A percentile compares a stretch with the other conserved stretches of the same genome.
Evolutionary conservation across 2,797 vertebrate species (phyloP).

Genomic region (Adrianichthys oophorus): DNA sequence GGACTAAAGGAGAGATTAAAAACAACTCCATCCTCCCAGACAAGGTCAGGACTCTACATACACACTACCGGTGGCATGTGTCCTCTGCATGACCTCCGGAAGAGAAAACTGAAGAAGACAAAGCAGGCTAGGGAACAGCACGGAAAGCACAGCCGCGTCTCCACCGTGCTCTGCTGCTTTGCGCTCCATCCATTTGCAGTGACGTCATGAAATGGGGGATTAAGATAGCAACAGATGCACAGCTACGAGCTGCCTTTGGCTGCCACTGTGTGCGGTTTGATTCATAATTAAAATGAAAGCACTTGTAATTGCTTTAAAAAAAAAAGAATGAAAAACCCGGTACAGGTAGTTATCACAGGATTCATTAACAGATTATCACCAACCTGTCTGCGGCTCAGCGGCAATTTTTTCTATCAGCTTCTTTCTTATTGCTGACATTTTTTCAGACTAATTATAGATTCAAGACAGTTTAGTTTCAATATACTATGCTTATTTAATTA

Average conservation of each 20-base stretch:
- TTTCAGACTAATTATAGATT: constrained; percentile 1
- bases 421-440: background rate
- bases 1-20: constrained; percentile 77
- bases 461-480: constrained; percentile 2
- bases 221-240: constrained; percentile 72
- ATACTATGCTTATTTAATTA: constrained; percentile 4
- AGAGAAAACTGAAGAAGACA: background rate
- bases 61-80: constrained; percentile 21
- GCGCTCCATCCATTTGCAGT: constrained; percentile 40
- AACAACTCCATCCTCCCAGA: constrained; percentile 41
- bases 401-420: background rate
- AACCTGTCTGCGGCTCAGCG: constrained; percentile 11
- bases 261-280: constrained; percentile 56
- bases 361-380: constrained; percentile 16
- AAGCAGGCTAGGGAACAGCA: constrained; percentile 4
- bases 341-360: constrained; percentile 13
- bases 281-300: constrained; percentile 41
- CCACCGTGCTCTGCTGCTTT: constrained; percentile 25
- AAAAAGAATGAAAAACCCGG: constrained; percentile 19
- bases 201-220: constrained; percentile 64
- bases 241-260: constrained; percentile 65
- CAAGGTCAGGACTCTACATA: constrained; percentile 51
- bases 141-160: constrained; percentile 9
- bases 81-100: constrained; percentile 2
- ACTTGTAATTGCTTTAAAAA: background rate